phyloP scores from a whole-genome alignment of 2,797 vertebrate genomes.

The Kryptolebias ocellatus region DNA sequence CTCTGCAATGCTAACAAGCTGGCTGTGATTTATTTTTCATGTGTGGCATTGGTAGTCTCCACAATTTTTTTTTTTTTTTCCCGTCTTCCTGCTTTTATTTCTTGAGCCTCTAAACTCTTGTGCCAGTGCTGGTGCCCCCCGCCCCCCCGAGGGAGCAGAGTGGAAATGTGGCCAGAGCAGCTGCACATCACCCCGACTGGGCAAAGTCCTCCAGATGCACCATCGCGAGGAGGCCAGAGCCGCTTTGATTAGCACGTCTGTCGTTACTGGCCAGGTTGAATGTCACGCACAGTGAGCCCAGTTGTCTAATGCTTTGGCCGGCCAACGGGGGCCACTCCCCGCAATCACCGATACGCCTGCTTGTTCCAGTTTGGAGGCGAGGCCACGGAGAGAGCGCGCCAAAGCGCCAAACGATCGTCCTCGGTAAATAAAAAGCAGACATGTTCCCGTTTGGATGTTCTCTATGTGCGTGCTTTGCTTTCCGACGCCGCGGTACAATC shows the following conservation, averaged over 20 bases:
- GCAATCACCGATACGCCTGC: constrained; percentile 70
- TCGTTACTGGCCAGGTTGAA: constrained; percentile 73
- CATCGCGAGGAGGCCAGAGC: constrained; percentile 63
- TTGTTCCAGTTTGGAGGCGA: constrained; percentile 53
- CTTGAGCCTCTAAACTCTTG: constrained; percentile 52
- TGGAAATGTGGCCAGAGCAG: constrained; percentile 65
- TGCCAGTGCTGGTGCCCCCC: constrained; percentile 70
- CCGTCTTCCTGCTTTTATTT: background rate
- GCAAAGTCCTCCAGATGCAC: constrained; percentile 62
- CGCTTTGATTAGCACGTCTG: constrained; percentile 74
- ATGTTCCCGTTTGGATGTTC: constrained; percentile 76
- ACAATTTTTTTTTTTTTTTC: constrained; percentile 19
- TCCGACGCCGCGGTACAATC: constrained; percentile 75
- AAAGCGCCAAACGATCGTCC: constrained; percentile 76
- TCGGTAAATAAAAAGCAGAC: constrained; percentile 81
- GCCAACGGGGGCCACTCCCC: constrained; percentile 61
- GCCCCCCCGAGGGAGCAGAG: constrained; percentile 45
- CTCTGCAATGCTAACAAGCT: constrained; percentile 72
- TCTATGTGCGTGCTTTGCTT: constrained; percentile 73
- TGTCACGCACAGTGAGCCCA: constrained; percentile 72
- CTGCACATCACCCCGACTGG: constrained; percentile 59
- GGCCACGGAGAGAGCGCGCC: constrained; percentile 46
- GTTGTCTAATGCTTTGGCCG: constrained; percentile 64
- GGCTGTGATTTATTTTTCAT: constrained; percentile 78
- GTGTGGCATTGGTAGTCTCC: constrained; percentile 63